Evolutionary conservation across 2,797 vertebrate species (phyloP), one percentile per base, ranked within the genome.

Genomic region (Naso thynnoides): DNA sequence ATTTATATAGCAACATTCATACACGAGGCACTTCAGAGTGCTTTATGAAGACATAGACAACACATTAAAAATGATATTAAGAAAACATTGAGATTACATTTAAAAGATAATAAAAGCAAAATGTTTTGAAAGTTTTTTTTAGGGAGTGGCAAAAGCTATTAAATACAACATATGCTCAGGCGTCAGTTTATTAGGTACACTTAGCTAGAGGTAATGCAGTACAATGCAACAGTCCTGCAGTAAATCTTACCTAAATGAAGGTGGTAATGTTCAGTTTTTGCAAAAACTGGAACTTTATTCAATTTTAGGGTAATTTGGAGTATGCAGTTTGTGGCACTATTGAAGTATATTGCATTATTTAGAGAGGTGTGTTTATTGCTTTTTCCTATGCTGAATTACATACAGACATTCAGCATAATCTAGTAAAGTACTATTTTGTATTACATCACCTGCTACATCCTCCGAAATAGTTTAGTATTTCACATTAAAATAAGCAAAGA

Each of bases 321-420:
- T 2, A 8, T 29, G 19, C 49, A 45, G 48, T 42, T 33, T 59
- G 36, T 57, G 31, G 41, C 23, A 19, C 33, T 64, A 9, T 52
- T 66, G 18, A 60, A 60, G 8, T 57, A 13, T 29, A 38, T 39
- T 53, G 7, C 49, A 68, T 55, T 67, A 59, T 14, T 33, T 3
- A 36, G 27, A 49, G 24, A 49, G 13, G 4, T 31, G 19, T 45
- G 6, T 15, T 19, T 38, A 21, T 66, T 21, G 29, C 45, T 59
- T 52, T 38, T 6, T 29, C 29, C 18, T 1, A 14, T 11, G 49
- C 29, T 38, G 38, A 61, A 47, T 38, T 27, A 39, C 48, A 15
- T 8, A 31, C 36, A 45, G 36, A 23, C 7, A 8, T 33, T 44
- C 21, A 21, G 16, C 33, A 8, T 10, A 19, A 13, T 53, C 4